Evolutionary conservation across 1,140 invertebrate genomes (phyloP).

Genomic region (Elymnias hypermnestra): DNA sequence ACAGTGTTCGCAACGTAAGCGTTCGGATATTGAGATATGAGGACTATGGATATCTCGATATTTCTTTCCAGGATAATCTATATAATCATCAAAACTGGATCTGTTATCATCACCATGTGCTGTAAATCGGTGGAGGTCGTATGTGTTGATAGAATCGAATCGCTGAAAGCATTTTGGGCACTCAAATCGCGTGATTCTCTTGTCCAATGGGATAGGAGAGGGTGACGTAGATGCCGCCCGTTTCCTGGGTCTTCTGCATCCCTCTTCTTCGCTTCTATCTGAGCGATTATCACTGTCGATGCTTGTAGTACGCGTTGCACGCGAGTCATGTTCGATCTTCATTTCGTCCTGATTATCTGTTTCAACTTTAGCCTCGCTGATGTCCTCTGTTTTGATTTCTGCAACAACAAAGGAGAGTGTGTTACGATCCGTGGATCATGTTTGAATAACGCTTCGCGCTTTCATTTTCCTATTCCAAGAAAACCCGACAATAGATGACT

Average conservation of each 20-base stretch:
- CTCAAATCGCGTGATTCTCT: constrained; percentile 83
- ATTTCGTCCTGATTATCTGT: constrained; percentile 43
- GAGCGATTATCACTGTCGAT: constrained; percentile 66
- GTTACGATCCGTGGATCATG: constrained; percentile 55
- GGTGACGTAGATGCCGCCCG: constrained; percentile 69
- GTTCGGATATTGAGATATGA: constrained; percentile 79
- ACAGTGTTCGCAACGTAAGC: constrained; percentile 85
- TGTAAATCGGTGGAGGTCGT: constrained; percentile 81
- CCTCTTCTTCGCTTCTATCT: constrained; percentile 72
- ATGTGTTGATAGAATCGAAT: constrained; percentile 82
- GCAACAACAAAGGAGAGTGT: constrained; percentile 60
- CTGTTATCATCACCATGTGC: constrained; percentile 75
- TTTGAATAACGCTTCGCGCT: constrained; percentile 61
- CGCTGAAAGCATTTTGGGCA: constrained; percentile 83
- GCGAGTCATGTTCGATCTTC: constrained; percentile 48
- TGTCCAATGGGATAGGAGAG: constrained; percentile 80
- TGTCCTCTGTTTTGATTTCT: constrained; percentile 71
- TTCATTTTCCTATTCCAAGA: constrained; percentile 69
- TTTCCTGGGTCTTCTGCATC: constrained; percentile 52
- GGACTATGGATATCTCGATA: constrained; percentile 84
- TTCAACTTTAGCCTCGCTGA: constrained; percentile 64
- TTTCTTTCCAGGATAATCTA: constrained; percentile 87
- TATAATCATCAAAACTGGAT: constrained; percentile 84
- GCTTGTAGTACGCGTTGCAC: constrained; percentile 49
- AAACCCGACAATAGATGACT: constrained; percentile 68